Conservation (phyloP, 2,797 vertebrate genomes). For the Hafferia zeledoni region DNA sequence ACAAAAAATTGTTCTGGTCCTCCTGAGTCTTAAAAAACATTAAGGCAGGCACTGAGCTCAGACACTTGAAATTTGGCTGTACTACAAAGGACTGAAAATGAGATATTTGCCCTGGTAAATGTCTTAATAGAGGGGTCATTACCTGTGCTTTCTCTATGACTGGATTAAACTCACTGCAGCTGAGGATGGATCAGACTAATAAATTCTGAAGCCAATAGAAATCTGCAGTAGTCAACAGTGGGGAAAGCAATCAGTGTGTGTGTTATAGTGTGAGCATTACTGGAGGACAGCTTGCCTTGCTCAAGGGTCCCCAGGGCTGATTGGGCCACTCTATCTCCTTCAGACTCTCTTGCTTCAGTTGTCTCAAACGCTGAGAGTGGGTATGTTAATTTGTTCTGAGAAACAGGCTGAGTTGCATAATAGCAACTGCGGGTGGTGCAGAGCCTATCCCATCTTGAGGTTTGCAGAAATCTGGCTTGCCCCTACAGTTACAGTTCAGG, state of each 20-base stretch:
- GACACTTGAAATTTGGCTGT: conserved; percentile 26
- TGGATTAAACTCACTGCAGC: conserved; percentile 5
- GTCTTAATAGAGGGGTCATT: conserved; percentile 36
- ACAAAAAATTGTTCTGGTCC: conserved; percentile 27
- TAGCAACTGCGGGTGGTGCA: not conserved
- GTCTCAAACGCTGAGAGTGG: not conserved
- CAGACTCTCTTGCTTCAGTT: not conserved
- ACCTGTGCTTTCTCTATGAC: not conserved
- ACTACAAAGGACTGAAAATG: conserved; percentile 38
- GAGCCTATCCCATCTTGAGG: not conserved
- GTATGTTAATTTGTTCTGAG: not conserved
- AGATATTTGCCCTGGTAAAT: conserved; percentile 45
- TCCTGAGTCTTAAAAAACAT: conserved; percentile 17
- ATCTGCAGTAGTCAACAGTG: not conserved
- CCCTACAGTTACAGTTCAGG: not conserved
- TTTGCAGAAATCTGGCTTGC: not conserved
- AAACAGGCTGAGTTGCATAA: not conserved
- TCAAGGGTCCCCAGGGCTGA: not conserved
- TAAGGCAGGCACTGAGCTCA: conserved; percentile 16
- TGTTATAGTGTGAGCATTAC: not conserved
- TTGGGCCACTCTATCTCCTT: not conserved
- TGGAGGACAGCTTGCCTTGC: not conserved
- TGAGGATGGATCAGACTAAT: conserved; percentile 28
- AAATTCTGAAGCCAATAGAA: not conserved
- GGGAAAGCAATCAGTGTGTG: not conserved